A percentile compares a stretch with the other conserved stretches of the same genome.
phyloP scores from a whole-genome alignment of 2,797 vertebrate species.

The Chrysolophus pictus region DNA sequence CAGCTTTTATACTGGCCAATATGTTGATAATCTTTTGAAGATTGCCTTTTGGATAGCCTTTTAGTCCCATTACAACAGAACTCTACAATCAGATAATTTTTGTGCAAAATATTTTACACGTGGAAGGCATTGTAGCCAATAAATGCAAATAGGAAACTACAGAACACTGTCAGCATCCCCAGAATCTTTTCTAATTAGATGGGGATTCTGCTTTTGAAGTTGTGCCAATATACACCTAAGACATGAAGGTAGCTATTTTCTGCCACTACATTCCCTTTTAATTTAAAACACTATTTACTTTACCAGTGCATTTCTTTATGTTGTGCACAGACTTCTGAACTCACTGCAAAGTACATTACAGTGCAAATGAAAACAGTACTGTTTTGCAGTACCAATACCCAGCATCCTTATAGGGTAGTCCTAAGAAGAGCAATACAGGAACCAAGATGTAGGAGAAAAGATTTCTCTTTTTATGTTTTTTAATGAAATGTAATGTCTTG shows the following conservation, averaged over 20 bases:
- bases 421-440: not conserved
- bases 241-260: not conserved
- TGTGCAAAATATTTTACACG: not conserved
- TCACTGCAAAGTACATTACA: not conserved
- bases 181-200: not conserved
- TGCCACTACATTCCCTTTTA: not conserved
- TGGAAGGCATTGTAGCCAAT: not conserved
- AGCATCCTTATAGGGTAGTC: not conserved
- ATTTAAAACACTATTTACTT: not conserved
- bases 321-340: not conserved
- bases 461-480: not conserved
- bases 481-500: not conserved
- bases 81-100: not conserved
- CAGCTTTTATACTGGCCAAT: not conserved
- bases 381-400: not conserved
- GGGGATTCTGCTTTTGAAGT: not conserved
- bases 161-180: not conserved
- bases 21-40: rapidly evolving
- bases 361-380: not conserved
- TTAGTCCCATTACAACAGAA: not conserved
- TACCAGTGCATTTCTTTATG: not conserved
- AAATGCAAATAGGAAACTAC: not conserved
- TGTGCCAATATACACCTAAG: rapidly evolving
- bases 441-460: not conserved
- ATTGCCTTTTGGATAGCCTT: not conserved